Percentiles rank a stretch among this genome's conserved stretches.
Conservation (phyloP, 2,113 vertebrate genomes). For the Sinocyclocheilus anophthalmus region DNA sequence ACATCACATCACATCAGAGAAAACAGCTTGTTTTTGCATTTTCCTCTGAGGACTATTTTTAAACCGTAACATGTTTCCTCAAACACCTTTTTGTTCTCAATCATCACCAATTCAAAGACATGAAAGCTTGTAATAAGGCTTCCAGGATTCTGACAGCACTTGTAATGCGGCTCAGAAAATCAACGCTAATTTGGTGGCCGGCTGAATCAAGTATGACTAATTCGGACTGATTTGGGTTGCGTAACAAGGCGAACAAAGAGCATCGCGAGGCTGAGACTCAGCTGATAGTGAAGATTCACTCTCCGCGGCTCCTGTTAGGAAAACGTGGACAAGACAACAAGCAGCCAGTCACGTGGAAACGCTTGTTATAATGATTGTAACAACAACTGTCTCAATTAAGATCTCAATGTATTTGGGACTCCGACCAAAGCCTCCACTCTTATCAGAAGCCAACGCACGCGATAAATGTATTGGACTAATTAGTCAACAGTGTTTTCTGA, state of each 20-base stretch:
- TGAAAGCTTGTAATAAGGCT: slow-evolving; percentile 30
- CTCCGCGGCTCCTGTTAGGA: neutral
- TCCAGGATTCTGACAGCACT: slow-evolving; percentile 17
- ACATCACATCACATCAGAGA: slow-evolving; percentile 1
- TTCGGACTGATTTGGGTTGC: slow-evolving; percentile 23
- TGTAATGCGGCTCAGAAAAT: slow-evolving; percentile 1
- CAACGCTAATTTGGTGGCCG: slow-evolving; percentile 18
- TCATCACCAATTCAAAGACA: slow-evolving; percentile 3
- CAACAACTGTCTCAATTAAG: slow-evolving; percentile 6
- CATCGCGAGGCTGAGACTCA: neutral
- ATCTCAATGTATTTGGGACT: slow-evolving; percentile 10
- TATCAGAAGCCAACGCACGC: neutral
- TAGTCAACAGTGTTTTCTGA: neutral
- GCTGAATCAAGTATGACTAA: slow-evolving; percentile 36
- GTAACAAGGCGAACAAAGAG: neutral
- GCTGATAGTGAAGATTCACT: neutral
- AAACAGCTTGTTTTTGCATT: neutral
- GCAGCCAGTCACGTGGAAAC: neutral
- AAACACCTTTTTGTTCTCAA: slow-evolving; percentile 20
- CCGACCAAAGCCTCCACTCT: neutral
- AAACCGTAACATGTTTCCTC: neutral
- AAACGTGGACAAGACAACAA: neutral
- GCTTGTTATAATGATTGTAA: neutral
- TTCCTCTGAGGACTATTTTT: slow-evolving; percentile 7
- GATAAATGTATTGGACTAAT: slow-evolving; percentile 11